Evolutionary conservation across 2,888 invertebrate genomes (phyloP).

Genomic region (Mimachlamys varia): DNA sequence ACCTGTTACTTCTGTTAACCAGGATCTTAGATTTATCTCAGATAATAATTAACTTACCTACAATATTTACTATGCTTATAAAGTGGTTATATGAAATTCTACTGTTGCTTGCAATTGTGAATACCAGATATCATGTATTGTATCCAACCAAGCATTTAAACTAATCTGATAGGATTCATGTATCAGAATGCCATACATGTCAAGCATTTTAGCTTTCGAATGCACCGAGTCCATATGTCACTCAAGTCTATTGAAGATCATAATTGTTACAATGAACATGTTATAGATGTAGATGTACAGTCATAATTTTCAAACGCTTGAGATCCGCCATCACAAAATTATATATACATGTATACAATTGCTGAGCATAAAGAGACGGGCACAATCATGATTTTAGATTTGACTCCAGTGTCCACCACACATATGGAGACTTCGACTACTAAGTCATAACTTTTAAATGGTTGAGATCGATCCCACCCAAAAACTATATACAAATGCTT

Average conservation of each 20-base stretch:
- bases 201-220: background rate
- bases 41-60: constrained; percentile 38
- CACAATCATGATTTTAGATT: no score
- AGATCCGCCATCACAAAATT: no score
- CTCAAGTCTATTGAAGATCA: background rate
- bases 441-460: no score
- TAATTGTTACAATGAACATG: no score
- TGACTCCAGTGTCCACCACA: no score
- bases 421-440: no score
- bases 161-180: background rate
- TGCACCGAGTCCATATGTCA: background rate
- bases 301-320: no score
- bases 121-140: background rate
- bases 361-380: no score
- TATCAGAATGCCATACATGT: background rate
- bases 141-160: background rate
- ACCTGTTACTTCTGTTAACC: background rate
- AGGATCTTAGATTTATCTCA: background rate
- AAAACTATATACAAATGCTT: no score
- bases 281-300: no score
- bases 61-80: constrained; percentile 2
- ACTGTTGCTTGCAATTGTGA: background rate
- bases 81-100: constrained; percentile 25
- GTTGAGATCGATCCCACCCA: no score
- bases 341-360: no score